A percentile compares a stretch with the other conserved stretches of the same genome.
phyloP scores from a whole-genome alignment of 1,140 invertebrate genomes.

The Hetaerina americana region DNA sequence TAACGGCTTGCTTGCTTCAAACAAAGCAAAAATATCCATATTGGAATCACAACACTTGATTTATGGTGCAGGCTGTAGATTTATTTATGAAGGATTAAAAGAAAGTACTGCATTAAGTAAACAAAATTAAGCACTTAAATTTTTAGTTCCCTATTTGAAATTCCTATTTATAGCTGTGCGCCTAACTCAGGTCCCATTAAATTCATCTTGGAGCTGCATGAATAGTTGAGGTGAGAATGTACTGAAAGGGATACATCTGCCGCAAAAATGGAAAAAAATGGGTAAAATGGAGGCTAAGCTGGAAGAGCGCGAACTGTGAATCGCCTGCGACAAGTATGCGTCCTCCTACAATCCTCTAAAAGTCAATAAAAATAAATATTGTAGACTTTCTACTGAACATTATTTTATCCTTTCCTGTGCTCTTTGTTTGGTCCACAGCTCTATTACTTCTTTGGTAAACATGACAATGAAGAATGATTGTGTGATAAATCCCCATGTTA shows the following conservation, averaged over 20 bases:
- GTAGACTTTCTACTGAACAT: neutral
- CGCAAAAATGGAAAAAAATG: neutral
- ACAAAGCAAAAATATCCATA: neutral
- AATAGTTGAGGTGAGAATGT: neutral
- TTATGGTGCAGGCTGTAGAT: neutral
- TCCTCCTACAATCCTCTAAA: neutral
- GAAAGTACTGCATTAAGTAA: too few relatives aligned
- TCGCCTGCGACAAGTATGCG: neutral
- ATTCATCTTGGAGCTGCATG: neutral
- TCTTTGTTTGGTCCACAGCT: neutral
- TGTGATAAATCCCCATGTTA: neutral
- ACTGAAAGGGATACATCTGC: neutral
- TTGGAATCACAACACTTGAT: neutral
- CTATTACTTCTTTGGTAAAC: neutral
- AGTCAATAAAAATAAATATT: constrained; percentile 1
- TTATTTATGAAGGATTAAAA: neutral
- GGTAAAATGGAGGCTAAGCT: neutral
- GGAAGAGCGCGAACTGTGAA: neutral
- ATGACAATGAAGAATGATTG: neutral
- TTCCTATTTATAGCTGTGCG: neutral
- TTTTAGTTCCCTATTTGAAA: neutral
- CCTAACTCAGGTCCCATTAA: neutral
- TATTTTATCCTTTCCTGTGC: neutral
- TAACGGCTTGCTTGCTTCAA: neutral
- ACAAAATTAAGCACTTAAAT: neutral